Evolutionary conservation across 1,140 invertebrate species (phyloP).

Genomic region (Pogonognathellus flavescens): DNA sequence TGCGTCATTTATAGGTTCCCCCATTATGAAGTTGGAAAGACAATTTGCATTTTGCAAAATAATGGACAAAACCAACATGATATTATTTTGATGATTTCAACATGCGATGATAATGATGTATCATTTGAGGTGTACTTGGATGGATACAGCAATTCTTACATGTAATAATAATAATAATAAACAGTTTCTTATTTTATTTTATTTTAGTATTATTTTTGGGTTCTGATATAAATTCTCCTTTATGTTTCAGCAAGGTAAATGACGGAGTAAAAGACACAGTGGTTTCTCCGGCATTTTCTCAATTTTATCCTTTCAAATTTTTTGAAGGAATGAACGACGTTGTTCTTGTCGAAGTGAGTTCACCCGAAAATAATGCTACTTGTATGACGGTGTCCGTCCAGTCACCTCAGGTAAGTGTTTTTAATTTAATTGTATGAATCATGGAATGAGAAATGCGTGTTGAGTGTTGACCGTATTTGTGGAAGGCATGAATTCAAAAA

Average conservation of each 20-base stretch:
- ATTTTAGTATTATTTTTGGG: not conserved
- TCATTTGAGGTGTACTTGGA: not conserved
- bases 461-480: too few species aligned
- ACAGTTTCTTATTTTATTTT: not conserved
- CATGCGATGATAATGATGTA: not conserved
- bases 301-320: slow-evolving; percentile 15
- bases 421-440: slow-evolving; percentile 55
- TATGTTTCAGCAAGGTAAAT: not conserved
- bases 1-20: not conserved
- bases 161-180: not conserved
- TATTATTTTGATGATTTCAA: not conserved
- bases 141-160: not conserved
- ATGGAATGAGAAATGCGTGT: slow-evolving; percentile 73
- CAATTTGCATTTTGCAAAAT: not conserved
- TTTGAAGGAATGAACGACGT: not conserved
- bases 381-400: slow-evolving; percentile 24
- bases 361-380: not conserved
- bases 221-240: too few species aligned
- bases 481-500: too few species aligned
- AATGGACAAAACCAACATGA: not conserved
- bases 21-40: not conserved
- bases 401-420: not conserved
- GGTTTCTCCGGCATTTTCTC: not conserved
- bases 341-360: slow-evolving; percentile 16
- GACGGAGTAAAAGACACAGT: not conserved